These are phyloP conservation scores for Eupeodes latifasciatus DNA, from an alignment of 2,888 invertebrate species.

Conservation along the genomic window DNA sequence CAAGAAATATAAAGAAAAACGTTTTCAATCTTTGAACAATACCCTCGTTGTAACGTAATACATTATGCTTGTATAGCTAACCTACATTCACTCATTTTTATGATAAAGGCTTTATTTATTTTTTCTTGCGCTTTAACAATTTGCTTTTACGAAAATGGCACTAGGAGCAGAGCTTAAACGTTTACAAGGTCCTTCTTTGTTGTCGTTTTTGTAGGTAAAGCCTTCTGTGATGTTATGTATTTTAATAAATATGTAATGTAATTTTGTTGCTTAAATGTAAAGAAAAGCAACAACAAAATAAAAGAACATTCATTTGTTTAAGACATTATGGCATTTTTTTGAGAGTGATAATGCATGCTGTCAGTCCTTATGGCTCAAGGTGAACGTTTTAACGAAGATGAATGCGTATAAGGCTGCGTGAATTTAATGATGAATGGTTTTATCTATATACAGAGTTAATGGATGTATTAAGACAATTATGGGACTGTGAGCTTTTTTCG, in stretches of 20 bases:
- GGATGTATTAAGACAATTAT: slow-evolving; percentile 31
- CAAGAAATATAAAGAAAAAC: not conserved
- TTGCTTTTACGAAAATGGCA: slow-evolving; percentile 19
- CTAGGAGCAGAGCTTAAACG: slow-evolving; percentile 10
- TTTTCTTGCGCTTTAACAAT: not conserved
- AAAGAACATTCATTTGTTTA: slow-evolving; percentile 60
- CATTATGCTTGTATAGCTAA: not conserved
- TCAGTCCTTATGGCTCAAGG: slow-evolving; percentile 57
- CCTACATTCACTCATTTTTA: not conserved
- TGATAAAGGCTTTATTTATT: not conserved
- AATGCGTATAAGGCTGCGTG: slow-evolving; percentile 8
- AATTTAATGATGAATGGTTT: slow-evolving; percentile 21
- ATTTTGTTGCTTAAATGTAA: slow-evolving; percentile 39
- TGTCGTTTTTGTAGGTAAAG: too few relatives aligned
- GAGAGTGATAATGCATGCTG: slow-evolving; percentile 48
- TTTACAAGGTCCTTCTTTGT: slow-evolving; percentile 7
- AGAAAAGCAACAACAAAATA: slow-evolving; percentile 1
- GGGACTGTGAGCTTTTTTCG: not conserved
- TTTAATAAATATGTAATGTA: slow-evolving; percentile 41
- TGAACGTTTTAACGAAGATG: slow-evolving; percentile 49
- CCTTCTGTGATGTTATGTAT: not conserved
- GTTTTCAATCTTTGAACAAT: not conserved
- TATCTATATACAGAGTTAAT: not conserved
- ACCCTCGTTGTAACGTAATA: not conserved
- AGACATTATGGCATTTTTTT: slow-evolving; percentile 45